Evolutionary conservation across 1,140 invertebrate genomes (phyloP).

Genomic region (Physella acuta): DNA sequence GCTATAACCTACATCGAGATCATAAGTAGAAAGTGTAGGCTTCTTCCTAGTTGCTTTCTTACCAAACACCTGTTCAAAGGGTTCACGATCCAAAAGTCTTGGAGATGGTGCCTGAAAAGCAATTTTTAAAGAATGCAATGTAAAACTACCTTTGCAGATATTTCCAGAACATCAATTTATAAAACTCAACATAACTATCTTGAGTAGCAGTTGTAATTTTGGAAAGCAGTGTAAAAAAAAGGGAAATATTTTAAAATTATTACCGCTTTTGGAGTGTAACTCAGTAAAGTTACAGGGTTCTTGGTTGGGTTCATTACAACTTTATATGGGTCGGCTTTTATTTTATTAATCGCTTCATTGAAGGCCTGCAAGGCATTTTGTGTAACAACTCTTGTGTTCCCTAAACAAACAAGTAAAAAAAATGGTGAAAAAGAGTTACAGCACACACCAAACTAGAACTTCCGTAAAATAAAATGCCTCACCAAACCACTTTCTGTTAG

Average conservation of each 20-base stretch:
- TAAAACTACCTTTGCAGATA: no score
- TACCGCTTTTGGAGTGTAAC: conserved; percentile 74
- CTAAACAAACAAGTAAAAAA: conserved; percentile 44
- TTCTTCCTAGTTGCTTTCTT: conserved; percentile 89
- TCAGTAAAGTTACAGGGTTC: conserved; percentile 89
- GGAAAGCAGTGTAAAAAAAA: no score
- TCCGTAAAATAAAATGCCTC: conserved; percentile 62
- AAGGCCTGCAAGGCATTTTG: conserved; percentile 95
- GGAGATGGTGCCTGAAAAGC: conserved; percentile 67
- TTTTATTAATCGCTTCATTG: conserved; percentile 92
- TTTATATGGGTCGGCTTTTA: conserved; percentile 93
- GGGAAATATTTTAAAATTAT: no score
- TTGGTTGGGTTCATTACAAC: conserved; percentile 96
- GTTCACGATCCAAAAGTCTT: conserved; percentile 93
- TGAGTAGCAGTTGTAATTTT: no score
- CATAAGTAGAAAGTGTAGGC: conserved; percentile 76
- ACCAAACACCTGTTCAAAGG: conserved; percentile 92
- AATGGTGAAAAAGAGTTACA: not conserved
- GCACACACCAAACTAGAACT: not conserved
- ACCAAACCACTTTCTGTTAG: conserved; percentile 98
- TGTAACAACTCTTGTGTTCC: conserved; percentile 74
- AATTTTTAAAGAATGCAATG: not conserved
- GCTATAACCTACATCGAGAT: conserved; percentile 56
- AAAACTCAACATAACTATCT: no score
- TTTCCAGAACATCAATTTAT: no score